Evolutionary conservation across 1,140 invertebrate genomes (phyloP), one percentile per base, ranked within the genome.

Genomic region (Pseudobourletiella spinata): DNA sequence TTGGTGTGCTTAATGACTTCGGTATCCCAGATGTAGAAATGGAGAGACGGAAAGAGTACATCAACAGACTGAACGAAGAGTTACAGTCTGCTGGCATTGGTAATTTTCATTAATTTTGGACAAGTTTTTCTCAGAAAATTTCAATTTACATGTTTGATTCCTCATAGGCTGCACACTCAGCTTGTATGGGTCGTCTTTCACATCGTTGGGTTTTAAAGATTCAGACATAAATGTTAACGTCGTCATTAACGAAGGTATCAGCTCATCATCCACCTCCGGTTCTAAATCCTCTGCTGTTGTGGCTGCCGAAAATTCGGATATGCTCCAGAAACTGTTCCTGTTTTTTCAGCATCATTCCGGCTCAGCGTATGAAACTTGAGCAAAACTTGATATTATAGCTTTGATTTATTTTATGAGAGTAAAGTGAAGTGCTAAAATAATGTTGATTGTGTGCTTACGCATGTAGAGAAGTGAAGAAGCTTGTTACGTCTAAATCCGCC

Each of bases 201-300:
- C 65, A 48, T 59, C 58, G 4, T 65, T 70, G 39, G 68, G 68
- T 18, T 70, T 70, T 43, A 44, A 50, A 24, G 59, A 63, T 25
- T 63, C 62, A 20, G 65, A 70, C 59, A 54, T 70, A 0, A 70
- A 70, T 52, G 57, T 70, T 8, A 65, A 67, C 28, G 26, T 55
- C 18, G 39, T 18, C 18, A 18, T 52, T 22, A 14, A 52, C 20
- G 46, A 48, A 11, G 24, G 22, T 11, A 20, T 11, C 11, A 22
- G 22, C 11, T 25, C 54, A 11, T 25, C 8, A 3, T 3, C 2
- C 2, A 24, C 3, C 28, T 14, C 15, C 28, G 24, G 20, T 3
- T 51, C 48, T 26, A 25, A 8, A n/a, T 8, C 8, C 8, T 14
- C 8, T 18, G 18, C 18, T 46, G 6, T 20, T 14, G 6, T 22